These are phyloP conservation scores for Bombus superbus DNA, from an alignment of 1,140 invertebrate genomes.

Conservation along the genomic window DNA sequence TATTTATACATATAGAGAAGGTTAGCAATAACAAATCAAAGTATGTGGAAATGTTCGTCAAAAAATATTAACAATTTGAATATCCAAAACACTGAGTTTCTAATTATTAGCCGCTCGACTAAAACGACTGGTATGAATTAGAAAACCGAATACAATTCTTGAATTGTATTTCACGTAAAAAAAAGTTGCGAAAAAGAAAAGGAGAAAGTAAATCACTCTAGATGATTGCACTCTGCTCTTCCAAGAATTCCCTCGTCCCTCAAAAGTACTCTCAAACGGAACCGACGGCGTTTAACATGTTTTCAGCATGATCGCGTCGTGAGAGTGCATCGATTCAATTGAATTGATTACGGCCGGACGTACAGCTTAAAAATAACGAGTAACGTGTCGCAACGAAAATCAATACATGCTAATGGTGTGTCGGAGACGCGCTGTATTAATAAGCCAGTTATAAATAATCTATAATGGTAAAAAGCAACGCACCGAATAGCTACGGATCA, in stretches of 20 bases:
- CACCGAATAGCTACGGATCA: background rate
- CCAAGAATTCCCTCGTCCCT: background rate
- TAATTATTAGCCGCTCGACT: background rate
- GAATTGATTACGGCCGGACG: conserved; percentile 41
- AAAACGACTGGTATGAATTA: too few relatives aligned
- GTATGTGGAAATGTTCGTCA: too few relatives aligned
- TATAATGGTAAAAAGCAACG: conserved; percentile 19
- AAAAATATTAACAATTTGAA: too few relatives aligned
- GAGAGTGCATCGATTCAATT: conserved; percentile 45
- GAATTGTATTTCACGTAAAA: background rate
- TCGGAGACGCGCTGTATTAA: conserved; percentile 32
- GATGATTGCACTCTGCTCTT: background rate
- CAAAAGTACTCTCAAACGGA: background rate
- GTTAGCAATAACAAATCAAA: too few relatives aligned
- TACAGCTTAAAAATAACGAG: conserved; percentile 46
- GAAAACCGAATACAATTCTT: background rate
- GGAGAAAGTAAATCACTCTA: too few relatives aligned
- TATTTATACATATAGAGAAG: too few relatives aligned
- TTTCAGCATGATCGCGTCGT: background rate
- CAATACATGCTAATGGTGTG: conserved; percentile 33
- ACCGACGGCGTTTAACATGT: background rate
- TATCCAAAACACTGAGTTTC: background rate
- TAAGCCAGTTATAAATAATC: conserved; percentile 45
- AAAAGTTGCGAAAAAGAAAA: too few relatives aligned
- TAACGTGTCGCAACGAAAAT: conserved; percentile 33